Base-by-base conservation (phyloP, 2,888 invertebrate genomes). In the Alviniconcha strummeri region DNA sequence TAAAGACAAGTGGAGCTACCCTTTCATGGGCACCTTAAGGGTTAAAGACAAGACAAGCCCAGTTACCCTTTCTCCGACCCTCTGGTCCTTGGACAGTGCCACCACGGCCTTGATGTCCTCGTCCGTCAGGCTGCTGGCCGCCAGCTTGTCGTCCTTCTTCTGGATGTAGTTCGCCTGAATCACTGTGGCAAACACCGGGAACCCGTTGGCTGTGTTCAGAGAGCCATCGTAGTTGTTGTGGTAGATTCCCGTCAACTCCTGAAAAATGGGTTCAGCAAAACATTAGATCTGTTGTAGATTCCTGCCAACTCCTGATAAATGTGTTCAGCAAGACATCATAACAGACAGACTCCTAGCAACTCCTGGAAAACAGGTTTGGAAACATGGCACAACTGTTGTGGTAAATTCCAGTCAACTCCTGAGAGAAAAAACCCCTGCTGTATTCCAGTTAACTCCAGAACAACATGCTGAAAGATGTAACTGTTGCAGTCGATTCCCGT, bases 201-300 rank as follows among this genome's bases (percentile, higher is more conserved):
- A 99, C 5, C 99, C 95, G 89, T 95, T 95, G 55, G 92, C 86
- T 56, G 97, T 97, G 93, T 99, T 99, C 52, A 99, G 95, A 0
- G 99, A 98, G 0, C 99, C 98, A 92, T 99, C 99, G 92, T 99
- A 99, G 93, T 97, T 99, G 93, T 99, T 99, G 0, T 98, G 98
- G 92, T 99, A 99, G 82, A 99, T 96, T 5, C 99, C 99, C 4
- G 95, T 95, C 84, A 95, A 89, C 90, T 95, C 95, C 94, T 95
- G 87, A 5, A 90, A 60, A 8, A 60, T 8, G 60, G 0, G 36
- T 36, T 36, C 36, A 36, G 36, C 36, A 36, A 36, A 36, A 36
- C 36, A 36, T 36, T 36, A 64, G 1, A 64, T 3, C 64, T 64
- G 64, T 15, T 4, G 13, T 64, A 64, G 64, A 64, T 64, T 64